Evolutionary conservation across 2,888 invertebrate species (phyloP).

Genomic region (Aplocera efformata): DNA sequence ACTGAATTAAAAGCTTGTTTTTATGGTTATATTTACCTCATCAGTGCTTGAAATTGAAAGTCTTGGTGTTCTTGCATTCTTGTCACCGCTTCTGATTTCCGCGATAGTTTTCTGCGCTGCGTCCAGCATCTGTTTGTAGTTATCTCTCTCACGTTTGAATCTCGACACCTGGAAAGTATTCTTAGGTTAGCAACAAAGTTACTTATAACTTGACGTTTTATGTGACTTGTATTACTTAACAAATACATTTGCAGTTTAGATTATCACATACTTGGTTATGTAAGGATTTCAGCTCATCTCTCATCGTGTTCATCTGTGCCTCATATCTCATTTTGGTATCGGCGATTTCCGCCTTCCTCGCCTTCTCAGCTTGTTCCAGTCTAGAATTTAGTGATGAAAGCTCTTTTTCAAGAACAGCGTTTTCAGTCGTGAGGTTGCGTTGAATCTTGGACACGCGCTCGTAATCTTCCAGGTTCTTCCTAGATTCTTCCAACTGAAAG

Average conservation of each 20-base stretch:
- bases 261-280: slow-evolving; percentile 83
- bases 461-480: slow-evolving; percentile 90
- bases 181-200: no score
- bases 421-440: slow-evolving; percentile 87
- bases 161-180: slow-evolving; percentile 76
- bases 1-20: no score
- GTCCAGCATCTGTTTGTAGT: slow-evolving; percentile 93
- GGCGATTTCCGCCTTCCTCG: slow-evolving; percentile 88
- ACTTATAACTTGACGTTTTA: no score
- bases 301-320: slow-evolving; percentile 88
- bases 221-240: no score
- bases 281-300: slow-evolving; percentile 90
- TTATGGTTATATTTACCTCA: no score
- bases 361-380: slow-evolving; percentile 84
- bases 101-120: slow-evolving; percentile 91
- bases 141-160: slow-evolving; percentile 93
- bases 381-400: slow-evolving; percentile 84
- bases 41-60: slow-evolving; percentile 87
- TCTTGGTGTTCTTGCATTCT: slow-evolving; percentile 71
- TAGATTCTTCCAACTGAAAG: slow-evolving; percentile 87
- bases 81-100: slow-evolving; percentile 84
- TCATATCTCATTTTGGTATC: slow-evolving; percentile 92
- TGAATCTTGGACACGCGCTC: slow-evolving; percentile 92
- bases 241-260: not conserved
- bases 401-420: slow-evolving; percentile 87